These are phyloP conservation scores for Ochropacha duplaris DNA, from an alignment of 2,888 invertebrate genomes.

Conservation along the genomic window DNA sequence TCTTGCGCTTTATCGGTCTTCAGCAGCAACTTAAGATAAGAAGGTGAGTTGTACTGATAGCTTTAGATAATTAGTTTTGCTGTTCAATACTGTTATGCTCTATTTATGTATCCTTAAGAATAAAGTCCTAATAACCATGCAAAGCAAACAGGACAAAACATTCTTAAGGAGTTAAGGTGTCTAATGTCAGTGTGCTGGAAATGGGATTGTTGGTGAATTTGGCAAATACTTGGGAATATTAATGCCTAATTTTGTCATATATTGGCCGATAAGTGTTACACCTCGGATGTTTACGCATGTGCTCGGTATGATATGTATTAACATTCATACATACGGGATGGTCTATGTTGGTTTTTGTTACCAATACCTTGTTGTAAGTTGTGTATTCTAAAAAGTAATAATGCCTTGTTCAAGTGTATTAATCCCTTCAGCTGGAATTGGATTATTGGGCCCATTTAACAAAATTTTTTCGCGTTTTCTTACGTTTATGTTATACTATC, in stretches of 20 bases:
- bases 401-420: too few species aligned
- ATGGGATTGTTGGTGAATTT: background rate
- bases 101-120: background rate
- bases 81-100: conserved; percentile 11
- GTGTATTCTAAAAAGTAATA: too few species aligned
- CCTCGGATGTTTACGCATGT: background rate
- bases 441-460: too few species aligned
- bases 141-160: background rate
- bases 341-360: background rate
- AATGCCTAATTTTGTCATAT: background rate
- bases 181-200: background rate
- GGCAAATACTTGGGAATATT: background rate
- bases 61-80: conserved; percentile 74
- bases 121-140: background rate
- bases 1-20: conserved; percentile 57
- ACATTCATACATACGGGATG: background rate
- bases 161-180: background rate
- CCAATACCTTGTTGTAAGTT: background rate
- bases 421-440: too few species aligned
- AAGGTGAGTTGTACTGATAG: conserved; percentile 74
- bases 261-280: background rate
- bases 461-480: too few species aligned
- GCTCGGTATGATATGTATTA: background rate
- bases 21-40: conserved; percentile 69
- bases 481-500: too few species aligned